phyloP scores from a whole-genome alignment of 2,797 vertebrate species.

The Benthosema pterotum region DNA sequence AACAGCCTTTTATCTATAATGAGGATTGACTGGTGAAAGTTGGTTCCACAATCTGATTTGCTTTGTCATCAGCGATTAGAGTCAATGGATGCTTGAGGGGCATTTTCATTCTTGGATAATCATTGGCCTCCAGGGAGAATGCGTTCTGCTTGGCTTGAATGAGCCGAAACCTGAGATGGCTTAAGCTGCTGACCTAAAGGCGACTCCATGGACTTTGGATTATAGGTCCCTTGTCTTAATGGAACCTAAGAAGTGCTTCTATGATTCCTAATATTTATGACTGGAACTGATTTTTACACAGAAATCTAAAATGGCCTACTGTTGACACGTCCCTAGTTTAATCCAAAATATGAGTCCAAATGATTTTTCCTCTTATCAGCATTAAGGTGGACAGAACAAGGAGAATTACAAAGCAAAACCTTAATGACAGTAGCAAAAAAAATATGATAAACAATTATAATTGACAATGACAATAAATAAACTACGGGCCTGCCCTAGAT shows the following conservation, averaged over 20 bases:
- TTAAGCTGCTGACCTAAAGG: conserved; percentile 73
- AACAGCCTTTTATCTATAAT: conserved; percentile 48
- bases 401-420: conserved; percentile 5
- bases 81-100: conserved; percentile 67
- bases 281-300: conserved; percentile 59
- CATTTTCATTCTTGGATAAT: conserved; percentile 82
- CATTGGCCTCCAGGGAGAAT: conserved; percentile 70
- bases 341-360: conserved; percentile 40
- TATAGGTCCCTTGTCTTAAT: conserved; percentile 77
- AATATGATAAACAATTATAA: conserved; percentile 1
- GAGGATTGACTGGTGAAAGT: conserved; percentile 76
- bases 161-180: conserved; percentile 79
- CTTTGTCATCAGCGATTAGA: conserved; percentile 85
- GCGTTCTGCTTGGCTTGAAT: conserved; percentile 74
- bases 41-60: conserved; percentile 75
- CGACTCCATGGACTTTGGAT: conserved; percentile 71
- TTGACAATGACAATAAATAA: too few relatives aligned
- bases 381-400: conserved; percentile 8
- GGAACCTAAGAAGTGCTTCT: conserved; percentile 65
- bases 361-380: conserved; percentile 30
- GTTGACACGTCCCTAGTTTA: conserved; percentile 71
- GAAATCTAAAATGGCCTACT: conserved; percentile 71
- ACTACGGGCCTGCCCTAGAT: not conserved
- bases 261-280: conserved; percentile 74
- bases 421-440: conserved; percentile 11